Conservation (phyloP, 2,888 invertebrate genomes). For the Bombyx huttoni region DNA sequence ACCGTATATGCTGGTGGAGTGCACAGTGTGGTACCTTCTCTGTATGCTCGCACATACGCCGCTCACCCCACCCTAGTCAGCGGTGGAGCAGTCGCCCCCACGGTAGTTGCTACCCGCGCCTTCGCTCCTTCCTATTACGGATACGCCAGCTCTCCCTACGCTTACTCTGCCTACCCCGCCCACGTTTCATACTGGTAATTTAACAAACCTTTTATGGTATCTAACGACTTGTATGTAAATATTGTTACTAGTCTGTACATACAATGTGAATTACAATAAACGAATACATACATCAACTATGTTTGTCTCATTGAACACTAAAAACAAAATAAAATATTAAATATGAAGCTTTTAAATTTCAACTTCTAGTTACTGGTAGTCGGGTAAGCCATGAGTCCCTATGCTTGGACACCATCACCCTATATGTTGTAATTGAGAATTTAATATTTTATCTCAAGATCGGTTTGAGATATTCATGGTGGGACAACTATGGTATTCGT, state of each 20-base stretch:
- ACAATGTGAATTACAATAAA: slow-evolving; percentile 20
- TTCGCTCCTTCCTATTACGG: slow-evolving; percentile 20
- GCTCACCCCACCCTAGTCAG: slow-evolving; percentile 11
- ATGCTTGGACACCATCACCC: too few relatives aligned
- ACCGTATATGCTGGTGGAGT: slow-evolving; percentile 14
- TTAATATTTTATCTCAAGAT: too few relatives aligned
- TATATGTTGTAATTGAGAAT: too few relatives aligned
- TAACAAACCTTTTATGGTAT: slow-evolving; percentile 15
- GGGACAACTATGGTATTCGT: too few relatives aligned
- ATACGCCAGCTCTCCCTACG: slow-evolving; percentile 19
- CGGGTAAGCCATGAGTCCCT: too few relatives aligned
- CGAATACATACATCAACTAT: slow-evolving; percentile 2
- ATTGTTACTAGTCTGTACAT: slow-evolving; percentile 32
- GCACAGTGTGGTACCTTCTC: not conserved
- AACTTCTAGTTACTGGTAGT: too few relatives aligned
- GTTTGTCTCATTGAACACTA: not conserved
- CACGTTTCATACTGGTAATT: slow-evolving; percentile 48
- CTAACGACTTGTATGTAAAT: slow-evolving; percentile 32
- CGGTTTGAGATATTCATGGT: too few relatives aligned
- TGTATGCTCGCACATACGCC: slow-evolving; percentile 9
- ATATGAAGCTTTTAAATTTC: too few relatives aligned
- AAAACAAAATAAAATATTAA: too few relatives aligned
- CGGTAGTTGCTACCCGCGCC: slow-evolving; percentile 15
- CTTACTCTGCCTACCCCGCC: slow-evolving; percentile 43
- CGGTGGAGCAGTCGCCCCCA: slow-evolving; percentile 8